phyloP scores from a whole-genome alignment of 37 sponge, comb jelly and placozoan genomes.

The Spongilla lacustris region DNA sequence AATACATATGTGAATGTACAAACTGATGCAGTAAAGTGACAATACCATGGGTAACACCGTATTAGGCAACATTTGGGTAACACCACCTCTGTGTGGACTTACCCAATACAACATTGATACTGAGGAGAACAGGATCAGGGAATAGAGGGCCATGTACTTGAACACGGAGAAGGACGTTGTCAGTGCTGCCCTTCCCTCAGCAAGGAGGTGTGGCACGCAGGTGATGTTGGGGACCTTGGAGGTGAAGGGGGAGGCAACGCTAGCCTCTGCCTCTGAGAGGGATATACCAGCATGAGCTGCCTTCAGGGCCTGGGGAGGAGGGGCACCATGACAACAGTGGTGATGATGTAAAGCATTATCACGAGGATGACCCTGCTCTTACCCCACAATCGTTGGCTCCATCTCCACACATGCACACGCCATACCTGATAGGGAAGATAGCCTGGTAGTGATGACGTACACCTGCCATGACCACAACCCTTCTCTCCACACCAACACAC shows the following conservation, averaged over 20 bases:
- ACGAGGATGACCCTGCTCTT: constrained; percentile 12
- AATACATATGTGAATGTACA: background rate
- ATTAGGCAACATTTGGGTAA: background rate
- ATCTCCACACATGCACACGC: constrained; percentile 96
- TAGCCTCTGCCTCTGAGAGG: constrained; percentile 95
- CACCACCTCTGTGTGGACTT: too few species aligned
- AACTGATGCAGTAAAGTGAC: too few species aligned
- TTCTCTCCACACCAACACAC: background rate
- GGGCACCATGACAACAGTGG: background rate
- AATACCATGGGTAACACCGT: too few species aligned
- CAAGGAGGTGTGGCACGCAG: constrained; percentile 68
- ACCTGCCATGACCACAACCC: too few species aligned
- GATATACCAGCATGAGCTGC: constrained; percentile 91
- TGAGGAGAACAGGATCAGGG: constrained; percentile 81
- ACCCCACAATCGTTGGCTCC: constrained; percentile 98
- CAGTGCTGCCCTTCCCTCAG: constrained; percentile 91
- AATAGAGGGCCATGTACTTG: constrained; percentile 96
- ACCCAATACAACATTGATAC: constrained; percentile 80
- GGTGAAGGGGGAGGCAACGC: constrained; percentile 94
- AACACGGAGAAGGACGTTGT: constrained; percentile 90
- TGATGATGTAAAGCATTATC: background rate
- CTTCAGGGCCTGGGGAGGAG: constrained; percentile 76
- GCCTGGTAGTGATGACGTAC: background rate
- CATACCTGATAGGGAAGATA: constrained; percentile 44
- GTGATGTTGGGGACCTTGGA: constrained; percentile 80